Evolutionary conservation across 2,888 invertebrate genomes (phyloP).

Genomic region (Yponomeuta malinellus): DNA sequence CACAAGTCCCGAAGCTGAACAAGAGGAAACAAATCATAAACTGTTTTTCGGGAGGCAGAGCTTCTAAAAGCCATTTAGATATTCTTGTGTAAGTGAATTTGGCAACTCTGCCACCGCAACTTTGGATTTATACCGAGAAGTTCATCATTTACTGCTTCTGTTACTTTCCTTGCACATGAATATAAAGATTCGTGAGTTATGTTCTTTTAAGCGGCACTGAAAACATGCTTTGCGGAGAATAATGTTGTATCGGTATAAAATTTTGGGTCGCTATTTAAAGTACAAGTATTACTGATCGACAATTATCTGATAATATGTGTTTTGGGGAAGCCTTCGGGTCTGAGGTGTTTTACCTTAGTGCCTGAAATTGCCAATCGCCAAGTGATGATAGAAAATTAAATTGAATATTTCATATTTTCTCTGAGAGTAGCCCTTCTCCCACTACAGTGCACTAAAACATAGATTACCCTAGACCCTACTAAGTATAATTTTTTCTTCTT

Average conservation of each 20-base stretch:
- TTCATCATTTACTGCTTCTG: slow-evolving; percentile 1
- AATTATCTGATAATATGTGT: neutral
- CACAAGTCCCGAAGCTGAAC: neutral
- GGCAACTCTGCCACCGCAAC: neutral
- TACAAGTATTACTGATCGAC: neutral
- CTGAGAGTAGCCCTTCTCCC: too few relatives aligned
- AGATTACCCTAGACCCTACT: too few relatives aligned
- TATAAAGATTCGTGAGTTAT: neutral
- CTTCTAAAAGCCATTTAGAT: slow-evolving; percentile 5
- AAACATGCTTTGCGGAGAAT: neutral
- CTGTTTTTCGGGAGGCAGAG: neutral
- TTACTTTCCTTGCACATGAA: neutral
- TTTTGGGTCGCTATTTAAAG: neutral
- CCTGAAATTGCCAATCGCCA: too few relatives aligned
- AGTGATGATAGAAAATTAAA: too few relatives aligned
- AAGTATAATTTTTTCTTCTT: too few relatives aligned
- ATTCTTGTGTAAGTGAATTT: slow-evolving; percentile 7
- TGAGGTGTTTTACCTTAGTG: too few relatives aligned
- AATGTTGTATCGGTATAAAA: neutral
- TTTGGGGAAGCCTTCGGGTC: too few relatives aligned
- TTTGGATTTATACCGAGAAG: neutral
- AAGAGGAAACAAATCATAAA: neutral
- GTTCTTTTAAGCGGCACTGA: neutral
- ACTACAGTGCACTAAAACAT: too few relatives aligned
- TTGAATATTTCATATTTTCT: too few relatives aligned